Conservation (phyloP, 2,797 vertebrate genomes). For the Peromyscus aztecus region DNA sequence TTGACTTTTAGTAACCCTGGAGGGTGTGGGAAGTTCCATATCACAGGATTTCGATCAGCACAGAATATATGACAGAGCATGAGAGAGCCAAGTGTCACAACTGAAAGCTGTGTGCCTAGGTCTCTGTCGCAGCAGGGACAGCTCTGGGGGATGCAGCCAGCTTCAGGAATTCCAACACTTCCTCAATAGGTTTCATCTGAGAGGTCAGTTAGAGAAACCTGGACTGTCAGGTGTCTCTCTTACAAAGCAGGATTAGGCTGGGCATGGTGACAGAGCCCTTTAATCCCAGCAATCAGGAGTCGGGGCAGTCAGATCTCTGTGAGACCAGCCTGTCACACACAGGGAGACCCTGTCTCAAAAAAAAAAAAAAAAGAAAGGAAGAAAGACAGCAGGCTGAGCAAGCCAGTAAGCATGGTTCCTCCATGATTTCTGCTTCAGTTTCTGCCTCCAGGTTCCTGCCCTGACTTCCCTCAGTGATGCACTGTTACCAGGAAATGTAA, state of each 20-base stretch:
- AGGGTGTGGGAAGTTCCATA: background rate
- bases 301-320: background rate
- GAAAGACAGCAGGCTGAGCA: background rate
- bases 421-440: background rate
- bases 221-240: background rate
- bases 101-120: background rate
- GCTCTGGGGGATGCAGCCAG: background rate
- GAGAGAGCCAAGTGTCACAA: background rate
- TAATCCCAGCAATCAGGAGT: background rate
- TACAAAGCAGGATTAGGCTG: background rate
- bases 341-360: background rate
- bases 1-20: background rate
- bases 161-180: background rate
- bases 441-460: background rate
- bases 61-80: background rate
- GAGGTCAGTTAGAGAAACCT: background rate
- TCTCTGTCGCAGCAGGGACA: background rate
- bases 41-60: background rate
- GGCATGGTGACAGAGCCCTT: background rate
- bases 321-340: background rate
- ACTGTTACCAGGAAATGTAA: background rate
- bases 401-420: background rate
- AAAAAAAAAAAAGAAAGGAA: no score
- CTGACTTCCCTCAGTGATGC: background rate
- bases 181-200: background rate